Base-by-base conservation (phyloP, 2,113 vertebrate genomes). In the Vidua macroura region DNA sequence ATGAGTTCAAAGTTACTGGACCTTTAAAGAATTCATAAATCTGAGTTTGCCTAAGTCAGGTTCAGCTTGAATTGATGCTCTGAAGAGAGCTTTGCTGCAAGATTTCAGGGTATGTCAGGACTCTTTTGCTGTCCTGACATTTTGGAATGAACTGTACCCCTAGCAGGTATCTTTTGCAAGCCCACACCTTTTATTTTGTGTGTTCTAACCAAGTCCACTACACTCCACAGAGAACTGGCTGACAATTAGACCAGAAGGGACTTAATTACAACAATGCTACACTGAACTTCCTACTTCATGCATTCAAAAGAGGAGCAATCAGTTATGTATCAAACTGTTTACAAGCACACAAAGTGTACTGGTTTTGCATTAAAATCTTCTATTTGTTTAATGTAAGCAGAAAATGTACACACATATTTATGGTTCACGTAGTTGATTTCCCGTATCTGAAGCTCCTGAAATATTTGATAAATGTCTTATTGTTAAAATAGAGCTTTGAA, bases 11-110 rank as follows among this genome's bases (percentile, higher is more conserved):
- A 82, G 66, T 93, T 91, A 82, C 39, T 56, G 86, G 55, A 83
- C 67, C 70, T 87, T 87, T 67, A 82, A 87, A 91, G 77, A 89
- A 95, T 91, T 95, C 62, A 96, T 93, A 94, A 96, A 83, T 87
- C 58, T 93, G 46, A 59, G 7, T 20, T 13, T 43, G 13, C 27
- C 39, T 77, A 58, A 55, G 31, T 55, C 4, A 11, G 22, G n/a
- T 91, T 96, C 87, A 82, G 72, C 66, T 53, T 66, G 31, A 75
- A 89, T 73, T 25, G 72, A 43, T 0, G 0, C 51, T 73, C 28
- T 87, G 70, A 89, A 82, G 31, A 76, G 20, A 89, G 37, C 4
- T 69, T 85, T 93, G 28, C 49, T 85, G 46, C 35, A 52, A 23
- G 74, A 72, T 81, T 81, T 83, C 76, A 72, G n/a, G 8, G 11